phyloP scores from a whole-genome alignment of 2,888 invertebrate species.

The Homarus gammarus region DNA sequence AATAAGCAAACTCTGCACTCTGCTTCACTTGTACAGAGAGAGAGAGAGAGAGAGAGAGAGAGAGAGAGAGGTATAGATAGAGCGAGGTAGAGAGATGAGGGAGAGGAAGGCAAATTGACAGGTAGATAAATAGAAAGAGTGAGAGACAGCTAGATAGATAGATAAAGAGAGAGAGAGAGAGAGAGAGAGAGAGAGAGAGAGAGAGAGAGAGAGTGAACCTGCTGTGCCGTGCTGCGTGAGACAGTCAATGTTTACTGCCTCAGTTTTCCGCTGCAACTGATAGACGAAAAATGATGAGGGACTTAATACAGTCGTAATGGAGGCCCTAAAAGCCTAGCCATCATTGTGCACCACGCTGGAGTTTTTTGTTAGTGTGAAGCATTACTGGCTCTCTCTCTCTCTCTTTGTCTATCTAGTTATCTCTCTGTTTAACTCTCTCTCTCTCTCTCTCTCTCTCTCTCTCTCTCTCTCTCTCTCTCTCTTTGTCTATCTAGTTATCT shows the following conservation, averaged over 20 bases:
- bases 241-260: constrained; percentile 47
- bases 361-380: constrained; percentile 26
- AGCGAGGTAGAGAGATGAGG: neutral
- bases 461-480: constrained; percentile 54
- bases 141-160: neutral
- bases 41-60: constrained; percentile 6
- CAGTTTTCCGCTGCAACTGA: constrained; percentile 42
- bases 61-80: neutral
- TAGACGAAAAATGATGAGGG: constrained; percentile 50
- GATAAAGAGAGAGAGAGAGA: neutral
- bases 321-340: constrained; percentile 42
- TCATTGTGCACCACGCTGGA: constrained; percentile 2
- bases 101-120: neutral
- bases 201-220: constrained; percentile 12
- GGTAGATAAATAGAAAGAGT: neutral
- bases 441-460: constrained; percentile 26
- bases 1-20: neutral
- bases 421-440: constrained; percentile 24
- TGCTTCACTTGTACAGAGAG: neutral
- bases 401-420: constrained; percentile 20
- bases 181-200: constrained; percentile 17
- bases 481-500: constrained; percentile 60
- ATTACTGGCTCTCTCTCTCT: constrained; percentile 37
- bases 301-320: constrained; percentile 66
- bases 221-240: too few species aligned